Conservation (phyloP, 1,140 invertebrate genomes). For the Heliconius congener region DNA sequence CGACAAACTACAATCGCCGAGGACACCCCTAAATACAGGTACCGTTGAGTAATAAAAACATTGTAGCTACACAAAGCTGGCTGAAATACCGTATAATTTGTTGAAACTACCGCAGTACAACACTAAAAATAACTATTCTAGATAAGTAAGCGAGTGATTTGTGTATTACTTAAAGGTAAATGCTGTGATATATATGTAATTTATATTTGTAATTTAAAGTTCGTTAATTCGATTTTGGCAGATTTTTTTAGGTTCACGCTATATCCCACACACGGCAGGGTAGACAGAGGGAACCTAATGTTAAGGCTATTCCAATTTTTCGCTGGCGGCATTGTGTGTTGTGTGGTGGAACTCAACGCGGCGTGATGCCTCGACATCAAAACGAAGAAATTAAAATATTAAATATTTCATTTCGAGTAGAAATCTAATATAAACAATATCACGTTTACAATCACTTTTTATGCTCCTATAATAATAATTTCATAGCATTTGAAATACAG, state of each 20-base stretch:
- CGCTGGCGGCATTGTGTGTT: no score
- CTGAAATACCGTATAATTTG: slow-evolving; percentile 5
- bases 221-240: no score
- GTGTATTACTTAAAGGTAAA: not conserved
- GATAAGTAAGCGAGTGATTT: not conserved
- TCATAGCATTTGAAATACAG: not conserved
- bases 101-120: slow-evolving; percentile 10
- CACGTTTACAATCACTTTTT: no score
- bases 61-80: not conserved
- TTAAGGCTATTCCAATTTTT: no score
- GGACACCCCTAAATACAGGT: not conserved
- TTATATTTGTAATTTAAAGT: not conserved
- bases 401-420: no score
- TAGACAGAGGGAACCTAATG: no score
- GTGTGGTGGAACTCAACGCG: no score
- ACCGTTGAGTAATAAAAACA: not conserved
- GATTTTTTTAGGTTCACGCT: no score
- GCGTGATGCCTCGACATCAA: no score
- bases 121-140: not conserved
- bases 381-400: no score
- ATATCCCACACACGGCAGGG: no score
- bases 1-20: not conserved
- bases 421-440: no score
- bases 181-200: not conserved
- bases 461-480: not conserved